phyloP scores from a whole-genome alignment of 2,113 vertebrate species.

The Sardina pilchardus region DNA sequence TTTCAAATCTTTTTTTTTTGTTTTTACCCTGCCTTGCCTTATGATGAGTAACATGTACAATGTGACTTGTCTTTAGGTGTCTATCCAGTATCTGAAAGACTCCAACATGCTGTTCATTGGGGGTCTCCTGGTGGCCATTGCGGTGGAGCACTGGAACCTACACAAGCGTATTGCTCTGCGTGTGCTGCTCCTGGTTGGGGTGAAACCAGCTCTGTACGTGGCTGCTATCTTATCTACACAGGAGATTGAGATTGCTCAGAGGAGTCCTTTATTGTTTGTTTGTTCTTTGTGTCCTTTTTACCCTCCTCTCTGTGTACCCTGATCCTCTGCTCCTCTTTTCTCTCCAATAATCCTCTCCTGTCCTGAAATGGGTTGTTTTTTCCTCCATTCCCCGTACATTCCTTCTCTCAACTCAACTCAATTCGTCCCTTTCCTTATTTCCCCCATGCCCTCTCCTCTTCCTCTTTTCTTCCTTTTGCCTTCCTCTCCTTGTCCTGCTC shows the following conservation, averaged over 20 bases:
- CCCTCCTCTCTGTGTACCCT: neutral
- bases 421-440: neutral
- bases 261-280: neutral
- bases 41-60: neutral
- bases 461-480: neutral
- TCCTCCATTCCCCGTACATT: neutral
- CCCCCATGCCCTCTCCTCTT: neutral
- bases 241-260: neutral
- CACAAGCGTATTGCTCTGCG: slow-evolving; percentile 81
- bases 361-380: neutral
- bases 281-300: neutral
- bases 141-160: slow-evolving; percentile 80
- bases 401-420: neutral
- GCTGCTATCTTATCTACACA: neutral
- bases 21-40: neutral
- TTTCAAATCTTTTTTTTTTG: too few species aligned
- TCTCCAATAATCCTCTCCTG: neutral
- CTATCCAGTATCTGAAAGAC: slow-evolving; percentile 80
- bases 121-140: slow-evolving; percentile 80
- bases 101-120: slow-evolving; percentile 82
- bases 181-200: slow-evolving; percentile 76
- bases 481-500: neutral
- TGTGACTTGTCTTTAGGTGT: slow-evolving; percentile 65
- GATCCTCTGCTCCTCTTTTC: neutral
- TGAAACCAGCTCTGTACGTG: slow-evolving; percentile 82